Evolutionary conservation across 2,113 vertebrate genomes (phyloP).

Genomic region (Pelobates fuscus): DNA sequence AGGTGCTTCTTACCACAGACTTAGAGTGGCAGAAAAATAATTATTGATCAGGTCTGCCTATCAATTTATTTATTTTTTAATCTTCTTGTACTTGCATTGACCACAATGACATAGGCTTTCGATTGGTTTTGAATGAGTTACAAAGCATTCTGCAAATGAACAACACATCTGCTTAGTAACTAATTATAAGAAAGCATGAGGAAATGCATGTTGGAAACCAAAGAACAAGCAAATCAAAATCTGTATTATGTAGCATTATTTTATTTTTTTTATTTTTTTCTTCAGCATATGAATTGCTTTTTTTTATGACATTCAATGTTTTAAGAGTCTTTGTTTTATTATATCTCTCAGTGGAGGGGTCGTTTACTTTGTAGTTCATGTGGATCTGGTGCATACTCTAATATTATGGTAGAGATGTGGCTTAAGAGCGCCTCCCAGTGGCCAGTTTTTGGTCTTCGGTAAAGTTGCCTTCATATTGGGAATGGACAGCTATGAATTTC

Average conservation of each 20-base stretch:
- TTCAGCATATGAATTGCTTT: conserved; percentile 2
- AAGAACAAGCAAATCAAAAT: conserved; percentile 29
- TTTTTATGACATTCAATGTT: not conserved
- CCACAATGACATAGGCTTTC: not conserved
- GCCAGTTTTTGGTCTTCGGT: conserved; percentile 62
- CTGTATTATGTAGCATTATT: conserved; percentile 5
- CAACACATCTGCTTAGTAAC: not conserved
- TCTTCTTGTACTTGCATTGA: not conserved
- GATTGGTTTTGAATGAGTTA: not conserved
- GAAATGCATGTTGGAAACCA: conserved; percentile 38
- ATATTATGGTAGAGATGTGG: conserved; percentile 6
- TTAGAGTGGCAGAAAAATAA: not conserved
- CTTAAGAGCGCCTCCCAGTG: conserved; percentile 15
- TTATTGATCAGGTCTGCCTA: no score
- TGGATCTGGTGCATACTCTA: not conserved
- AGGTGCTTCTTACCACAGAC: no score
- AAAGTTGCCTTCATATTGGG: conserved; percentile 56
- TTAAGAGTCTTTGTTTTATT: not conserved
- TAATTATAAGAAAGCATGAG: conserved; percentile 1
- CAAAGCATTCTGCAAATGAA: not conserved
- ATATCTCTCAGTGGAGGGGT: not conserved
- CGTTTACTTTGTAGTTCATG: conserved; percentile 24
- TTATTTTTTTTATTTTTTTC: not conserved
- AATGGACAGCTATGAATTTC: not conserved
- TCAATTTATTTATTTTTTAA: not conserved